Percentiles rank a stretch among this genome's conserved stretches.
Conservation (phyloP, 2,888 invertebrate genomes). For the Leucozona laternaria region DNA sequence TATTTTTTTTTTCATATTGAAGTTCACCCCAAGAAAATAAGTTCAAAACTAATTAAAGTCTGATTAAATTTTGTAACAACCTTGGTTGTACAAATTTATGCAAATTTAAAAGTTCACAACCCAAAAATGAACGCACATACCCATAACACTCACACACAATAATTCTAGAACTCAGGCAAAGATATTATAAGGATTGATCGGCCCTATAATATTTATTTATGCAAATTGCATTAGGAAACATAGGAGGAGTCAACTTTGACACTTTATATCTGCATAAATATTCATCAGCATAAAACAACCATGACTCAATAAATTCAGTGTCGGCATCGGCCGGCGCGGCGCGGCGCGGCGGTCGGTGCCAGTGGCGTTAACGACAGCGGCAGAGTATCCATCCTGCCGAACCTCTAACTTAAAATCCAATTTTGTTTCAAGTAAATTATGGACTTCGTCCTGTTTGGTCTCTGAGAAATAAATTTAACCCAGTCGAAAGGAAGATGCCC, state of each 20-base stretch:
- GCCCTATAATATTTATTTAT: conserved; percentile 69
- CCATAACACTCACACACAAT: neutral
- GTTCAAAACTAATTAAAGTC: conserved; percentile 61
- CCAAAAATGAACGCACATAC: neutral
- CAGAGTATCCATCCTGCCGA: conserved; percentile 41
- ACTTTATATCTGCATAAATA: conserved; percentile 72
- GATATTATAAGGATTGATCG: conserved; percentile 69
- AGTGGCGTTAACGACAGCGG: neutral
- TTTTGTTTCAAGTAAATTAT: conserved; percentile 56
- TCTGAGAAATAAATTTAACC: conserved; percentile 34
- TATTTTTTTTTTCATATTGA: neutral
- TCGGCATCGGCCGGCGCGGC: neutral
- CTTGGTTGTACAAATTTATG: conserved; percentile 52
- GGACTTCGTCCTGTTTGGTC: conserved; percentile 37
- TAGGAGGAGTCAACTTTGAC: conserved; percentile 73
- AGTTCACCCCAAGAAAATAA: conserved; percentile 23
- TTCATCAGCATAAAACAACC: conserved; percentile 62
- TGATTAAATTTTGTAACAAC: conserved; percentile 54
- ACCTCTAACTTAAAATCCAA: conserved; percentile 49
- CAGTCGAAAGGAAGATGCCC: conserved; percentile 1
- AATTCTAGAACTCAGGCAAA: conserved; percentile 9
- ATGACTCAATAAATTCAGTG: conserved; percentile 69
- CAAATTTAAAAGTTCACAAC: conserved; percentile 41
- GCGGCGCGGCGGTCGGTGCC: neutral
- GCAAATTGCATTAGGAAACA: conserved; percentile 72